These are phyloP conservation scores for western clawed frog (Xenopus tropicalis) DNA, from an alignment of 2,113 vertebrate species.

Conservation along the genomic window UCB_Xtro_10.0 CM004451.2:12694001-12694500, in stretches of 20 bases:
- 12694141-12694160: too few species aligned
- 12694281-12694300: slow-evolving; percentile 3
- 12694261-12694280: slow-evolving; percentile 26
- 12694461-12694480: slow-evolving; percentile 1
- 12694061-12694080: too few species aligned
- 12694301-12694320: slow-evolving; percentile 58
- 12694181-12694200: too few species aligned
- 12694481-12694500: neutral
- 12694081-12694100: too few species aligned
- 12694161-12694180: too few species aligned
- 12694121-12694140: too few species aligned
- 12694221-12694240: neutral
- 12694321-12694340: slow-evolving; percentile 61
- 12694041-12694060: too few species aligned
- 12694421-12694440: slow-evolving; percentile 46
- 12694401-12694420: slow-evolving; percentile 5
- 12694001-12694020: too few species aligned
- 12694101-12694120: too few species aligned
- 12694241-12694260: slow-evolving; percentile 8
- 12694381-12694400: slow-evolving; percentile 54
- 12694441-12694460: neutral
- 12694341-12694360: slow-evolving; percentile 62
- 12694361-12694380: slow-evolving; percentile 63
- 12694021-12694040: too few species aligned
- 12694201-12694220: too few species aligned